Percentiles rank a stretch among this genome's conserved stretches.
These are phyloP conservation scores for Chaitophorus viminalis DNA, from an alignment of 2,888 invertebrate genomes.

Conservation along the genomic window DNA sequence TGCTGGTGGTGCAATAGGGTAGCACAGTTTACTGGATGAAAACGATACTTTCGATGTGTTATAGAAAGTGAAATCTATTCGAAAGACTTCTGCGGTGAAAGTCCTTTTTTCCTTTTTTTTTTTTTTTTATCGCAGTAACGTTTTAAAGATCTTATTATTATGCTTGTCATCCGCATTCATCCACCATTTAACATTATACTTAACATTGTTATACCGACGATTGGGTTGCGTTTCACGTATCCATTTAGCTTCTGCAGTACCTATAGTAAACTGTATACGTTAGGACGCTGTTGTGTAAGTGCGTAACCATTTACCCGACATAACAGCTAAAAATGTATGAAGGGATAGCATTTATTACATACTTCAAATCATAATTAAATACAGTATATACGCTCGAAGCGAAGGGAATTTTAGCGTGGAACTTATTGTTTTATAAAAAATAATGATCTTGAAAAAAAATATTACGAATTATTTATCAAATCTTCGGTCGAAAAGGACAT, in stretches of 20 bases:
- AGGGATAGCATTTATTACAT: not conserved
- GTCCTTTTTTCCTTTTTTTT: slow-evolving; percentile 4
- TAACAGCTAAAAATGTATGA: not conserved
- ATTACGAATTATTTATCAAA: not conserved
- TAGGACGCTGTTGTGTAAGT: not conserved
- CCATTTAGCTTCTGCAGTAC: slow-evolving; percentile 5
- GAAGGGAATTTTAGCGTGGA: not conserved
- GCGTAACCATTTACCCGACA: not conserved
- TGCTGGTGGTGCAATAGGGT: not conserved
- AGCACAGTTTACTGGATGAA: slow-evolving; percentile 30
- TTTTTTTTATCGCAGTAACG: not conserved
- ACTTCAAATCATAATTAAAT: not conserved
- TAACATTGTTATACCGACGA: not conserved
- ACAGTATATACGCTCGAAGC: not conserved
- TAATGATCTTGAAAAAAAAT: not conserved
- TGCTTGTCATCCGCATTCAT: slow-evolving; percentile 43
- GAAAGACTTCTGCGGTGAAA: not conserved
- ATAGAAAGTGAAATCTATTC: slow-evolving; percentile 29
- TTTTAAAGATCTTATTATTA: slow-evolving; percentile 48
- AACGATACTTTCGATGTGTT: slow-evolving; percentile 48
- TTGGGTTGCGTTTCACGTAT: slow-evolving; percentile 28
- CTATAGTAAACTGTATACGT: not conserved
- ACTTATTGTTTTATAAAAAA: not conserved
- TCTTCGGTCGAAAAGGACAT: not conserved
- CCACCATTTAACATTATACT: slow-evolving; percentile 35